Base-by-base conservation (phyloP, 2,113 vertebrate species). In the Equus quagga region DNA sequence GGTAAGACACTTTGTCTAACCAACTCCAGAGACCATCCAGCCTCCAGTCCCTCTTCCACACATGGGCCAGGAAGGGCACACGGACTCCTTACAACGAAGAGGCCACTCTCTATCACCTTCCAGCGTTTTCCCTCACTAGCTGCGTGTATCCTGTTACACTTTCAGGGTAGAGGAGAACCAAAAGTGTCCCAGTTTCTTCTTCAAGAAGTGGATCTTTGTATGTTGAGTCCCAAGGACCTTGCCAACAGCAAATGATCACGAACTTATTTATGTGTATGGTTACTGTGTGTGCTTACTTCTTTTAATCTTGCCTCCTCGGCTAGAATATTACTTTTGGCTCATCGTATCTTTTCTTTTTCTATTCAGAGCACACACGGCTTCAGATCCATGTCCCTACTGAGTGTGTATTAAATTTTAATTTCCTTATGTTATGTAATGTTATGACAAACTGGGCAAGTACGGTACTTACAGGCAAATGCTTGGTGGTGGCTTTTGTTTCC, bases 131-230 rank as follows among this genome's bases (percentile, higher is more conserved):
- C 49, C 46, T 58, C 41, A n/a, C 18, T 23, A 79, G 19, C 5
- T 31, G 15, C 15, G 13, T 54, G 51, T 4, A 54, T 54, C 51
- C 73, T 70, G 9, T 73, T 85, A 46, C 15, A 78, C 14, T 24
- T 80, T 82, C 19, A 85, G 78, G 62, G 28, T 62, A 64, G 91
- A 70, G 10, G 14, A 91, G 72, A 89, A 89, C 13, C 46, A 41
- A 73, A 81, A 89, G 33, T 62, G 54, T 31, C 44, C 64, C 67
- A 64, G 36, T 92, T 97, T 92, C 88, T 76, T 90, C 72, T 93
- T 95, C 51, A 75, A 69, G 24, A 69, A 93, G 60, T 64, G 18
- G 19, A 23, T 54, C 26, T 85, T 96, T 89, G 28, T 46, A 69
- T 31, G 46, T 46, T 96, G 65, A 81, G 31, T 23, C 41, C 41